phyloP scores from a whole-genome alignment of 2,797 vertebrate genomes.

The Alectoris magna region DNA sequence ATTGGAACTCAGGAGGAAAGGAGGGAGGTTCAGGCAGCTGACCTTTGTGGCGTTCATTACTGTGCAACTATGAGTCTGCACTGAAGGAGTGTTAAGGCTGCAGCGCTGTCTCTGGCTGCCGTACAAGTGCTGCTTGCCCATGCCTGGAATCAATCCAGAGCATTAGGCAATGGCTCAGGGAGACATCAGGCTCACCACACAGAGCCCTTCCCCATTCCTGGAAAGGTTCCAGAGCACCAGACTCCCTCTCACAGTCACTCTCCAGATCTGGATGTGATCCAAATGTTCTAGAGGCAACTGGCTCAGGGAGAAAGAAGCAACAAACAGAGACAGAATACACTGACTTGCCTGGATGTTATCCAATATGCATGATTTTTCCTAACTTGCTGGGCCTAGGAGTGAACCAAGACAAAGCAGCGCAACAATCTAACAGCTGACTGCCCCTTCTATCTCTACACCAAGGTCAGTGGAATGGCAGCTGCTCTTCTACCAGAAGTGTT shows the following conservation, averaged over 20 bases:
- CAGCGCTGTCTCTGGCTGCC: conserved; percentile 56
- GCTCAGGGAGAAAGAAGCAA: conserved; percentile 50
- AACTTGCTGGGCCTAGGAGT: neutral
- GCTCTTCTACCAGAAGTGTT: neutral
- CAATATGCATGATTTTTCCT: neutral
- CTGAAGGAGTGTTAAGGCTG: conserved; percentile 23
- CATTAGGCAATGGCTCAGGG: conserved; percentile 49
- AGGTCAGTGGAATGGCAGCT: neutral
- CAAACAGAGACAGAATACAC: conserved; percentile 31
- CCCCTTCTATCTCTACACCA: neutral
- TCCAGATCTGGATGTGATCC: conserved; percentile 53
- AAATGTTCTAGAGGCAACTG: conserved; percentile 68
- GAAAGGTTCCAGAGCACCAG: conserved; percentile 62
- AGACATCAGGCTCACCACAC: conserved; percentile 33
- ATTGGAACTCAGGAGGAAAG: neutral
- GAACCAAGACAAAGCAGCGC: neutral
- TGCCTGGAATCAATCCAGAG: conserved; percentile 56
- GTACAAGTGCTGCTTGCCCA: conserved; percentile 51
- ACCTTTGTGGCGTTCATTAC: conserved; percentile 31
- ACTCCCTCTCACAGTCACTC: conserved; percentile 41
- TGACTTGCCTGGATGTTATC: conserved; percentile 45
- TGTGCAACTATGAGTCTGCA: neutral
- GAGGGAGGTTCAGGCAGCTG: conserved; percentile 37
- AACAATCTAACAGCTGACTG: neutral
- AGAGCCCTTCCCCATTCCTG: conserved; percentile 13